Evolutionary conservation across 1,140 invertebrate species (phyloP).

Genomic region (Berghia stephanieae): DNA sequence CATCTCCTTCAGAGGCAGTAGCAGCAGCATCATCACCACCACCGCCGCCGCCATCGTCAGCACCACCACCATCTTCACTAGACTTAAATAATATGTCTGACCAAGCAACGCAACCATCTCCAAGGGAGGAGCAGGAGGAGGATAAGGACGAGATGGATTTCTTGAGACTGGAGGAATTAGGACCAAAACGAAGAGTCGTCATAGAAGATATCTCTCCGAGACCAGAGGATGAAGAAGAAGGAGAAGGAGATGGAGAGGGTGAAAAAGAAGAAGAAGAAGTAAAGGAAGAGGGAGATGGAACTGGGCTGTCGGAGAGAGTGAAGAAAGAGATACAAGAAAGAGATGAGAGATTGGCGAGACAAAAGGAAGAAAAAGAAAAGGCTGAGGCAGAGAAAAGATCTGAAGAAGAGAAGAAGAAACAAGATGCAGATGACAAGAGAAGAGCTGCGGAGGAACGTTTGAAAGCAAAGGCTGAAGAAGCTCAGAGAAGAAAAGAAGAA

Average conservation of each 20-base stretch:
- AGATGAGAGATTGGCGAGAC: background rate
- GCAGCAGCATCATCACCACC: too few relatives aligned
- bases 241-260: background rate
- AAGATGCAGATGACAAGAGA: slow-evolving; percentile 14
- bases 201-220: too few relatives aligned
- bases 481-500: slow-evolving; percentile 9
- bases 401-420: slow-evolving; percentile 11
- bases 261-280: background rate
- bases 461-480: slow-evolving; percentile 13
- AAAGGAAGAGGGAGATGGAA: background rate
- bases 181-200: background rate
- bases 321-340: slow-evolving; percentile 16
- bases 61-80: too few relatives aligned
- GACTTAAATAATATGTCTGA: too few relatives aligned
- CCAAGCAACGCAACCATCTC: too few relatives aligned
- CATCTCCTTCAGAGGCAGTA: too few relatives aligned
- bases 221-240: background rate
- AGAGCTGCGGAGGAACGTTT: slow-evolving; percentile 20
- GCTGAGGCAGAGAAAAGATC: background rate
- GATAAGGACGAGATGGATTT: too few relatives aligned
- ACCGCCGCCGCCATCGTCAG: too few relatives aligned
- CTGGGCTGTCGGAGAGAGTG: slow-evolving; percentile 14
- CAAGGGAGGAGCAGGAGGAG: too few relatives aligned
- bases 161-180: background rate
- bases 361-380: slow-evolving; percentile 18